These are phyloP conservation scores for Lepus europaeus DNA, from an alignment of 2,113 vertebrate genomes.

Conservation along the genomic window DNA sequence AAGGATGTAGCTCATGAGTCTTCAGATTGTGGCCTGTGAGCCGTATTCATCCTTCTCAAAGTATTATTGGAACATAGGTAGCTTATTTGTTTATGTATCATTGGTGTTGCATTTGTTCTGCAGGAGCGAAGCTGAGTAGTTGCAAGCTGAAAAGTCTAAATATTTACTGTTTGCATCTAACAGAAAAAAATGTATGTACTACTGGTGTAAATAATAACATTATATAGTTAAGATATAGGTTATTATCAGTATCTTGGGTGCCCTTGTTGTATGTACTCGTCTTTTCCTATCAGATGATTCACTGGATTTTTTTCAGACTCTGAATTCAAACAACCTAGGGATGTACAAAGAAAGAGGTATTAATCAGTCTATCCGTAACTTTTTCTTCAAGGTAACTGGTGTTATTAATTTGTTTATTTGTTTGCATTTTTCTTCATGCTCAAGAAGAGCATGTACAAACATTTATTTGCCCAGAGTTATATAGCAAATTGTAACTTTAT, in stretches of 20 bases:
- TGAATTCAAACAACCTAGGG: constrained; percentile 2
- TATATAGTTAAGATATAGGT: not conserved
- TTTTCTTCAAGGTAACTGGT: not conserved
- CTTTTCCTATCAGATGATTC: not conserved
- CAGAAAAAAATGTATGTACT: not conserved
- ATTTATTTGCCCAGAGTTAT: constrained; percentile 13
- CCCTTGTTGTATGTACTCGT: not conserved
- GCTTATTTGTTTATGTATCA: not conserved
- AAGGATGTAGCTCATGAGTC: constrained; percentile 30
- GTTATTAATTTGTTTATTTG: not conserved
- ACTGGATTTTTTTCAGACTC: constrained; percentile 45
- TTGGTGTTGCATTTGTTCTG: not conserved
- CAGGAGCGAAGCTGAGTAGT: not conserved
- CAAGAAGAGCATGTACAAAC: not conserved
- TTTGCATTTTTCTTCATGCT: constrained; percentile 23
- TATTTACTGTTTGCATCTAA: constrained; percentile 12
- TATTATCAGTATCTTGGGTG: not conserved
- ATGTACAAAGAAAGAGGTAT: not conserved
- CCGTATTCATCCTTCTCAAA: not conserved
- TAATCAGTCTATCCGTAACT: not conserved
- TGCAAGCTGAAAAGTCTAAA: not conserved
- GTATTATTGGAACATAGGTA: not conserved
- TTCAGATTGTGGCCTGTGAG: not conserved
- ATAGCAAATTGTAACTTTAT: not conserved
- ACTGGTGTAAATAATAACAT: not conserved